Evolutionary conservation across 2,888 invertebrate genomes (phyloP), one percentile per base, ranked within the genome.

Genomic region (Scaptomyza reducta): DNA sequence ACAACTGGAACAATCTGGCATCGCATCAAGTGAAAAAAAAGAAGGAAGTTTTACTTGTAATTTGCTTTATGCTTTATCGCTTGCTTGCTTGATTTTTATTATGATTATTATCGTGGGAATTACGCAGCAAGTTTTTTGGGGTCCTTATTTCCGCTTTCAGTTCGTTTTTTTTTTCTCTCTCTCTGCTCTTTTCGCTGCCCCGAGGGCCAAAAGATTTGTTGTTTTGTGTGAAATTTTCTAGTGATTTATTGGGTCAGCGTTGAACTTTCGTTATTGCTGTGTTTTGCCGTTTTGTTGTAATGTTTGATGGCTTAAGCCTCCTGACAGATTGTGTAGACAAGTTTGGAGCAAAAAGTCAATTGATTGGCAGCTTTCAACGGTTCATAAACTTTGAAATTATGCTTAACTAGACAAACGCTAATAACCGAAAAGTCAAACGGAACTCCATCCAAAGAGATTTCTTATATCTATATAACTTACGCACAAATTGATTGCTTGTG

Each of bases 31-130:
- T 80, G 81, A 56, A 14, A 22, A 38, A 7, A n/a, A 7, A 14
- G 14, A 35, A 6, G 65, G 44, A 62, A 53, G 65, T 59, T 75
- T 75, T 73, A 65, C 56, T 70, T 82, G 86, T 82, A 82, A 82
- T 82, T 82, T 82, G 83, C 78, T 82, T 82, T 82, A 82, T 86
- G 83, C 82, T 82, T 82, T 82, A 82, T 82, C 80, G 82, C 83
- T 75, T 80, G 82, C 82, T 83, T 82, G 82, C 86, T 80, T 82
- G 86, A 82, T 82, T 82, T 82, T 82, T 82, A 82, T 82, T 82
- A 82, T 85, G 82, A 82, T 82, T 82, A 82, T 82, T 82, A 82
- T 82, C 83, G 80, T 73, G 86, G 80, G 83, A 85, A 79, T 82
- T 82, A 75, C 72, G 68, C 65, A 75, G 80, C 78, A 82, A 82